Conservation (phyloP, 2,888 invertebrate genomes). For the Psococerastis gibbosa region DNA sequence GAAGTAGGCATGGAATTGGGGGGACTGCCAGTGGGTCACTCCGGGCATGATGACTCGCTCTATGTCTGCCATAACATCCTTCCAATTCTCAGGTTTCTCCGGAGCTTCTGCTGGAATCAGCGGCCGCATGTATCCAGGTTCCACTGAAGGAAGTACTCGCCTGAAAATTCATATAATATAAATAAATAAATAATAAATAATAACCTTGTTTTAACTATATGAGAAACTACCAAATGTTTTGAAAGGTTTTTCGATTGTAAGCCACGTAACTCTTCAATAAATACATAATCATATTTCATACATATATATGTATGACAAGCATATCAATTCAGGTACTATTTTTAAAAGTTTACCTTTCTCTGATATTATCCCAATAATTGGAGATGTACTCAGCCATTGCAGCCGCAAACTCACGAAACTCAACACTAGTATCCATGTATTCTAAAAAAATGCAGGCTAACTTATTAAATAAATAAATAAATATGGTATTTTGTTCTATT, state of each 20-base stretch:
- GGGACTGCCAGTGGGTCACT: slow-evolving; percentile 91
- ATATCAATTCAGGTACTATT: no score
- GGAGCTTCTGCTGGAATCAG: slow-evolving; percentile 36
- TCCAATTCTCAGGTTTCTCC: slow-evolving; percentile 33
- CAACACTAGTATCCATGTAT: slow-evolving; percentile 59
- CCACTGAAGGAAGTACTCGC: slow-evolving; percentile 35
- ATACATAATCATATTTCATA: no score
- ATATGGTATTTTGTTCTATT: no score
- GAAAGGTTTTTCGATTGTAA: no score
- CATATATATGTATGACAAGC: no score
- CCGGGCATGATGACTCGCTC: slow-evolving; percentile 44
- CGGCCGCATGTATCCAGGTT: slow-evolving; percentile 37
- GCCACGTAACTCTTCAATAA: no score
- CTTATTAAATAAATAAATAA: no score
- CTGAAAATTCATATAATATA: no score
- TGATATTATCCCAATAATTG: slow-evolving; percentile 81
- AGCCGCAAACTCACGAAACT: slow-evolving; percentile 73
- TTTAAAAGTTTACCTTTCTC: slow-evolving; percentile 77
- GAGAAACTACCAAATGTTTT: no score
- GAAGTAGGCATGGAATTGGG: slow-evolving; percentile 89
- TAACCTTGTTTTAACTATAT: no score
- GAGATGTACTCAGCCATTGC: slow-evolving; percentile 90
- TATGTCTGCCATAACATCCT: slow-evolving; percentile 35
- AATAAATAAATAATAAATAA: no score
- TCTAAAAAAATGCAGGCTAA: slow-evolving; percentile 5